phyloP scores from a whole-genome alignment of 2,113 vertebrate genomes.

The Sprattus sprattus region DNA sequence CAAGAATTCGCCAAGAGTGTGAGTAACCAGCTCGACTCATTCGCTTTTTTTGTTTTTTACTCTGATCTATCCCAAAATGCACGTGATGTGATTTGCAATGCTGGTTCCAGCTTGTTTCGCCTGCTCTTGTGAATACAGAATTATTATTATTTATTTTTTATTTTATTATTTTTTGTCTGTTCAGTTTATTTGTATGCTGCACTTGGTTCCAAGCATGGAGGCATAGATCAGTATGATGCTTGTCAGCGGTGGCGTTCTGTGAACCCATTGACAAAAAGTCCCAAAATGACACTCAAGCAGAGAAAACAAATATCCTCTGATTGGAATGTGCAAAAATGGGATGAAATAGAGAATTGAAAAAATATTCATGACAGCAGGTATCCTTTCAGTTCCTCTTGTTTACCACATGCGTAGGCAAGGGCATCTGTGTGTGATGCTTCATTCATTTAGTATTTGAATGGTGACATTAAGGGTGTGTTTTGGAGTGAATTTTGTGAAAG shows the following conservation, averaged over 20 bases:
- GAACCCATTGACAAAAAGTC: background rate
- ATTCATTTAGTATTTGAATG: background rate
- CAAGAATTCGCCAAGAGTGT: background rate
- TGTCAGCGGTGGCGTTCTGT: background rate
- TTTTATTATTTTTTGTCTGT: background rate
- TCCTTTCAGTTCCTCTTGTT: background rate
- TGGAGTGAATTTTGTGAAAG: background rate
- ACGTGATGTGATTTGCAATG: background rate
- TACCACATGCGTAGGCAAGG: no score
- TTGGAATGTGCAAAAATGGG: background rate
- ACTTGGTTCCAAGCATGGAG: background rate
- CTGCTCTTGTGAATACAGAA: constrained; percentile 7
- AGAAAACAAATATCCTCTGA: background rate
- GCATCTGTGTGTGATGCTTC: background rate
- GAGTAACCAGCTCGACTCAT: background rate
- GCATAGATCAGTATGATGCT: background rate
- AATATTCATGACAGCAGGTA: background rate
- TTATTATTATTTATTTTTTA: background rate
- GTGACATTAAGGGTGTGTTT: background rate
- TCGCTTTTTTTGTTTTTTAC: background rate
- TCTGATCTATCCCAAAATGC: background rate
- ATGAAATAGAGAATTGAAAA: background rate
- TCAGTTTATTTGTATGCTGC: constrained; percentile 8
- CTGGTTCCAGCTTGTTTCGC: background rate
- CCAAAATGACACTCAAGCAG: background rate